A percentile compares a stretch with the other conserved stretches of the same genome.
phyloP scores from a whole-genome alignment of 1,140 invertebrate species.

The Caenorhabditis inopinata region DNA sequence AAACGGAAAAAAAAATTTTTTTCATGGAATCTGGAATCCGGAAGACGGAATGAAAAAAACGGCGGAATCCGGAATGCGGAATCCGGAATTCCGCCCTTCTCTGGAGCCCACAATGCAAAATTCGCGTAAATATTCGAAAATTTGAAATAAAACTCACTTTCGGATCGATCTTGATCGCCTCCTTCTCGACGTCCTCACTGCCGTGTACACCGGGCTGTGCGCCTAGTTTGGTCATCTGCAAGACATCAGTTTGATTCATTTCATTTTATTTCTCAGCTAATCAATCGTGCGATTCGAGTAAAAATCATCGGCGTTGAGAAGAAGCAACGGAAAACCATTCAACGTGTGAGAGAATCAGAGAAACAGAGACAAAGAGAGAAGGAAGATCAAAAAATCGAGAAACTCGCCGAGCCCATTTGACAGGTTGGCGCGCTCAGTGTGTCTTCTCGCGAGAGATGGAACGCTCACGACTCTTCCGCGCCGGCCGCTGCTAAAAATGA shows the following conservation, averaged over 20 bases:
- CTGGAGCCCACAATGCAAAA: neutral
- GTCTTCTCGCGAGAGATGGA: too few species aligned
- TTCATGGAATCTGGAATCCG: too few species aligned
- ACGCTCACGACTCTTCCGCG: neutral
- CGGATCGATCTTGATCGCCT: conserved; percentile 39
- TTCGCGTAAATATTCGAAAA: neutral
- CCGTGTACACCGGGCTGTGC: conserved; percentile 39
- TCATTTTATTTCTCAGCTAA: neutral
- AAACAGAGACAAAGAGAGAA: too few species aligned
- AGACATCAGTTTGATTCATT: neutral
- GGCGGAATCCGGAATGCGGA: too few species aligned
- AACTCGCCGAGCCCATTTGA: neutral
- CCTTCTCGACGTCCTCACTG: conserved; percentile 6
- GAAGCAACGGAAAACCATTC: neutral
- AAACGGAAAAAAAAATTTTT: too few species aligned
- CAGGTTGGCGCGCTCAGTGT: neutral
- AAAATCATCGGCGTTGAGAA: neutral
- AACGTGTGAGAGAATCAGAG: neutral
- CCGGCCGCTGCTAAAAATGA: neutral
- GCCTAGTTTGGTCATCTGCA: conserved; percentile 43
- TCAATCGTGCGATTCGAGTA: neutral
- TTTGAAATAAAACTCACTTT: conserved; percentile 25
- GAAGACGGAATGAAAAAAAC: too few species aligned
- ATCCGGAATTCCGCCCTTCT: too few species aligned
- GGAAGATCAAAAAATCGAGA: too few species aligned